Evolutionary conservation across 1,140 invertebrate genomes (phyloP).

Genomic region (Varroa destructor): DNA sequence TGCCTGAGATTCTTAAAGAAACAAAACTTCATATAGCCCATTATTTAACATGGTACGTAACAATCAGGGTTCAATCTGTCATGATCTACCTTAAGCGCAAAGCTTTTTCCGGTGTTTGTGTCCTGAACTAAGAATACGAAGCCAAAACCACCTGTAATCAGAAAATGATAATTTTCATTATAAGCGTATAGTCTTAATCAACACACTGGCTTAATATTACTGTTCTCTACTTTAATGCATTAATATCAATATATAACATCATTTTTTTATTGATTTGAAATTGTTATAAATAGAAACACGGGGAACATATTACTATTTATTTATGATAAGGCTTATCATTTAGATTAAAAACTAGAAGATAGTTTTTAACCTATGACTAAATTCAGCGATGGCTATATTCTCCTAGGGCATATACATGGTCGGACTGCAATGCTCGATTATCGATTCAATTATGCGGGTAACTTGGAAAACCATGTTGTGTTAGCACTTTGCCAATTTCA

Average conservation of each 20-base stretch:
- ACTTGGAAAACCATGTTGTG: no score
- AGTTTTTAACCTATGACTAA: no score
- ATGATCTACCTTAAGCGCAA: conserved; percentile 60
- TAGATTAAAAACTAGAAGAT: background rate
- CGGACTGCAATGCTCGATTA: no score
- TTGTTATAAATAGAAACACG: background rate
- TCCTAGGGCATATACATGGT: no score
- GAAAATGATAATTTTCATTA: conserved; percentile 28
- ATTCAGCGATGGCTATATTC: no score
- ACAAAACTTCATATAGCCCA: no score
- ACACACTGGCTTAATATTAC: background rate
- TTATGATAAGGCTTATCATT: background rate
- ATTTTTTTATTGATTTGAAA: background rate
- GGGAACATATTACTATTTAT: background rate
- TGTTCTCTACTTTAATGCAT: conserved; percentile 31
- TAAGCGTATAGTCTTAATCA: background rate
- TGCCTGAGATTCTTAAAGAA: background rate
- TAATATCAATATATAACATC: background rate
- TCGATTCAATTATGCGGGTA: no score
- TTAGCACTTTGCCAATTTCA: no score
- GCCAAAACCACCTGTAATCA: conserved; percentile 72
- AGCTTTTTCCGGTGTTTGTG: conserved; percentile 65
- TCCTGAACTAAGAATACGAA: conserved; percentile 87
- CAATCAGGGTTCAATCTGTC: no score
- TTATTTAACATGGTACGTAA: no score